These are phyloP conservation scores for Orthosia gracilis DNA, from an alignment of 2,888 invertebrate species.

Conservation along the genomic window DNA sequence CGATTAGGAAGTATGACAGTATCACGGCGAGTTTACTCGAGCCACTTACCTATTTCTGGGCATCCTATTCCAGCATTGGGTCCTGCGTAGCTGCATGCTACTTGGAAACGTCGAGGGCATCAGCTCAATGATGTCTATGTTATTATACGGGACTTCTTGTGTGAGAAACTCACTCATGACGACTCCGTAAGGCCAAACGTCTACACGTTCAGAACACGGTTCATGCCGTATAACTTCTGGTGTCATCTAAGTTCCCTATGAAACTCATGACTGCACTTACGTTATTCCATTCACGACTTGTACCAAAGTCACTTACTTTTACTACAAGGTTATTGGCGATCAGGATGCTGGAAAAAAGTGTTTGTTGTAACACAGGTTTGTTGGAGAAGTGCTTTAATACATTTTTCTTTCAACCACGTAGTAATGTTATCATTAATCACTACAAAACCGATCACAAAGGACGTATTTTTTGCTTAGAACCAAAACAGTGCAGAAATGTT, in stretches of 20 bases:
- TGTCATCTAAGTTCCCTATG: constrained; percentile 99
- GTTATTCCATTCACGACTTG: constrained; percentile 98
- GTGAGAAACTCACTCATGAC: constrained; percentile 99
- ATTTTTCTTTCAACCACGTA: too few species aligned
- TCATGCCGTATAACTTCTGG: constrained; percentile 99
- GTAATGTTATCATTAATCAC: too few species aligned
- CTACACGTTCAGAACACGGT: constrained; percentile 99
- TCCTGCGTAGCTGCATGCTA: constrained; percentile 96
- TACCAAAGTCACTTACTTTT: constrained; percentile 99
- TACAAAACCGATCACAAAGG: too few species aligned
- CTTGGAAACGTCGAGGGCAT: constrained; percentile 97
- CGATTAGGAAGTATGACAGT: too few species aligned
- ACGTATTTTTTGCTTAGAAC: too few species aligned
- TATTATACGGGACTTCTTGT: too few species aligned
- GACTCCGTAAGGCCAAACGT: constrained; percentile 99
- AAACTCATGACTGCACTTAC: constrained; percentile 99
- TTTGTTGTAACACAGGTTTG: neutral
- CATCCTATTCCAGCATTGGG: constrained; percentile 98
- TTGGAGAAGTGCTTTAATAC: neutral
- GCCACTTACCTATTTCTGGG: constrained; percentile 93
- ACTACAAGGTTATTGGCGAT: constrained; percentile 95
- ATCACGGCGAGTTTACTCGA: too few species aligned
- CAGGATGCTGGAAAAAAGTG: constrained; percentile 92
- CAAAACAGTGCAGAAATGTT: too few species aligned
- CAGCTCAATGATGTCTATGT: constrained; percentile 98